A percentile compares a stretch with the other conserved stretches of the same genome.
Conservation (phyloP, 2,888 invertebrate species). For the Drosophila cyrtoloma region DNA sequence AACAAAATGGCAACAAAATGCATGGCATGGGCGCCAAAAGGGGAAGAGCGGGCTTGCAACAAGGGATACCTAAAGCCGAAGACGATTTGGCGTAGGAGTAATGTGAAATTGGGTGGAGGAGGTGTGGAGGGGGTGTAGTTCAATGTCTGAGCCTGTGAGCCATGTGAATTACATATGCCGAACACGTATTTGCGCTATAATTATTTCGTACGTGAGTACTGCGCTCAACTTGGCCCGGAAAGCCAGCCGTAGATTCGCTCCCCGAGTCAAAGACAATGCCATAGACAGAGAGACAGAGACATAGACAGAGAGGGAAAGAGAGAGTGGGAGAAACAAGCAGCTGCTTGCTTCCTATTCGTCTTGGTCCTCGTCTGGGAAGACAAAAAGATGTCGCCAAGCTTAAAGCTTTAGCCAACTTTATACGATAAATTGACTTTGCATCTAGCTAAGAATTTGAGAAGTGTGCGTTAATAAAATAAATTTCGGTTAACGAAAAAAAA, state of each 20-base stretch:
- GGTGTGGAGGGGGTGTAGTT: not conserved
- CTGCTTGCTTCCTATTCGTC: slow-evolving; percentile 21
- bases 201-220: slow-evolving; percentile 80
- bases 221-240: slow-evolving; percentile 50
- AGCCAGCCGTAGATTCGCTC: slow-evolving; percentile 32
- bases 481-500: not conserved
- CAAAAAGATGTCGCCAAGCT: slow-evolving; percentile 21
- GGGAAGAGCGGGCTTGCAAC: not conserved
- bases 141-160: slow-evolving; percentile 24
- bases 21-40: not conserved
- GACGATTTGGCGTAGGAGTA: slow-evolving; percentile 24
- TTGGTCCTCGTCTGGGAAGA: slow-evolving; percentile 25
- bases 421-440: slow-evolving; percentile 47
- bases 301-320: slow-evolving; percentile 1
- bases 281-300: not conserved
- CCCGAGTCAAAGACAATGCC: slow-evolving; percentile 47
- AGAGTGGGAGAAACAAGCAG: not conserved
- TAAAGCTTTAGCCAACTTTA: slow-evolving; percentile 39
- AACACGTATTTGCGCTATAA: slow-evolving; percentile 81
- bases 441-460: slow-evolving; percentile 8
- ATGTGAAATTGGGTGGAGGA: not conserved
- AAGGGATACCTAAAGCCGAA: slow-evolving; percentile 16
- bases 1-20: slow-evolving; percentile 42
- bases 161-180: slow-evolving; percentile 65
- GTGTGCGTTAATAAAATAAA: not conserved